Conservation (phyloP, 2,797 vertebrate genomes). For the Falco cherrug region DNA sequence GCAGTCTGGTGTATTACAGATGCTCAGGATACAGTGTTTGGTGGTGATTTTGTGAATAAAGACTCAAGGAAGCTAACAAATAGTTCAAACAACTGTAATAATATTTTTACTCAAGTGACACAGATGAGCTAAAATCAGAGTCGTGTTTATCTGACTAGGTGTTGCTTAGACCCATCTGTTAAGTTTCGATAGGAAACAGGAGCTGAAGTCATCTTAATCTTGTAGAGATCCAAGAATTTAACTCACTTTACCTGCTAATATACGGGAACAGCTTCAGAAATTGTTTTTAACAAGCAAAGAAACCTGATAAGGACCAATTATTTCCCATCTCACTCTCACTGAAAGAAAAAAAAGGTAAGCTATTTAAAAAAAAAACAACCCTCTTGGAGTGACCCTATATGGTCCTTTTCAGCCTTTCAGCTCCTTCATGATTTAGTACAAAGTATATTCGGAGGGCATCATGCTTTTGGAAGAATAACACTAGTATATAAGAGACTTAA, state of each 20-base stretch:
- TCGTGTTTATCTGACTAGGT: neutral
- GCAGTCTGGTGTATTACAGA: neutral
- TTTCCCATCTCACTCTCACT: neutral
- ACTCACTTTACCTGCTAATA: neutral
- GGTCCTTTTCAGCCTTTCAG: neutral
- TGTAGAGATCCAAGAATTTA: neutral
- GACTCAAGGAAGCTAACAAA: neutral
- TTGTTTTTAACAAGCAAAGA: neutral
- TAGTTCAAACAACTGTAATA: neutral
- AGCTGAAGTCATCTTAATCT: neutral
- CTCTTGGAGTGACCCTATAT: neutral
- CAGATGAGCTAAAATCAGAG: neutral
- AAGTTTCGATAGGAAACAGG: neutral
- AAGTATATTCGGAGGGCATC: neutral
- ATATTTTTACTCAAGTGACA: neutral
- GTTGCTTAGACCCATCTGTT: neutral
- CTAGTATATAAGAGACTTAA: neutral
- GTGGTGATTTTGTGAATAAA: neutral
- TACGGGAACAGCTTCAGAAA: neutral
- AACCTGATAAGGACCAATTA: neutral
- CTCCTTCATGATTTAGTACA: rapidly evolving
- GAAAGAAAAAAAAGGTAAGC: neutral
- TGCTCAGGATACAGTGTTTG: neutral
- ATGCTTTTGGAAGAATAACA: neutral
- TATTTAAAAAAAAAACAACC: neutral